These are phyloP conservation scores for Sorex maritimensis DNA, from an alignment of 2,797 vertebrate species.

Conservation along the genomic window DNA sequence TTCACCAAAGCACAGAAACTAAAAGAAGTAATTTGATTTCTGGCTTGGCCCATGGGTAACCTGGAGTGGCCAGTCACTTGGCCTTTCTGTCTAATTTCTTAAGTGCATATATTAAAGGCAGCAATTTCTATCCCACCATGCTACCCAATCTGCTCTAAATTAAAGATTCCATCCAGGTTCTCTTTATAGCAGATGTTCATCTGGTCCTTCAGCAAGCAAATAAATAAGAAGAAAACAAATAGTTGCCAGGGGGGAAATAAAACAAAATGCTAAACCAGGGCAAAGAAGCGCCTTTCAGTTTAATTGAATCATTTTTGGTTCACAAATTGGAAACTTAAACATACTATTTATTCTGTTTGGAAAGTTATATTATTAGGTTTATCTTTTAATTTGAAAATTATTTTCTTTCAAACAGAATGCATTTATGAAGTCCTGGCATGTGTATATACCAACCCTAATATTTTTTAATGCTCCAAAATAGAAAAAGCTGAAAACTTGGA, in stretches of 20 bases:
- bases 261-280: not conserved
- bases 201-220: slow-evolving; percentile 42
- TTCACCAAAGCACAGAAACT: not conserved
- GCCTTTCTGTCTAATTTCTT: slow-evolving; percentile 22
- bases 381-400: slow-evolving; percentile 41
- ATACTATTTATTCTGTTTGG: slow-evolving; percentile 8
- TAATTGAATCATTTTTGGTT: not conserved
- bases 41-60: not conserved
- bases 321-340: slow-evolving; percentile 51
- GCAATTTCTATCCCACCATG: not conserved
- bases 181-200: slow-evolving; percentile 40
- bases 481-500: not conserved
- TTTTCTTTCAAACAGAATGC: slow-evolving; percentile 40
- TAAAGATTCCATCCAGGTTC: not conserved
- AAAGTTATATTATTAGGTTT: slow-evolving; percentile 54
- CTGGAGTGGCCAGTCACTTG: not conserved
- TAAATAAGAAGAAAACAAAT: slow-evolving; percentile 64
- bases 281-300: not conserved
- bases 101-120: not conserved
- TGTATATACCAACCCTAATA: not conserved
- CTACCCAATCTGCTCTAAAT: not conserved
- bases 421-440: slow-evolving; percentile 21
- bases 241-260: not conserved
- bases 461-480: slow-evolving; percentile 26
- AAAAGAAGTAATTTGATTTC: slow-evolving; percentile 11